Percentiles rank a stretch among this genome's conserved stretches.
Conservation (phyloP, 2,888 invertebrate genomes). For the Tetragonula carbonaria region DNA sequence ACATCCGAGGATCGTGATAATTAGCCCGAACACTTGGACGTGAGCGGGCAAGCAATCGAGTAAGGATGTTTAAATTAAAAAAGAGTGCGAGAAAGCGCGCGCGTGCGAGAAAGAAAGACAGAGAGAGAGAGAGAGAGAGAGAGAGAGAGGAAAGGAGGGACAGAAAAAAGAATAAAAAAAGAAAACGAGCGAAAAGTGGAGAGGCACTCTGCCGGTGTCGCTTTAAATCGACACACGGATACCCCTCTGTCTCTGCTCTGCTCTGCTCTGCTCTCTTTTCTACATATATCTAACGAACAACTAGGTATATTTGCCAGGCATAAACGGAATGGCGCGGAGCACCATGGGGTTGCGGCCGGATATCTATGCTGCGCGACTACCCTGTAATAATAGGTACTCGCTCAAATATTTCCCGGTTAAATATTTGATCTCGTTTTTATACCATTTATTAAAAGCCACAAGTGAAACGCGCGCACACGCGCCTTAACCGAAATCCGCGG, state of each 20-base stretch:
- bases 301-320: constrained; percentile 79
- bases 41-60: constrained; percentile 15
- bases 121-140: background rate
- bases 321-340: constrained; percentile 75
- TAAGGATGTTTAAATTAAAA: constrained; percentile 55
- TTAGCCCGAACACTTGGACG: constrained; percentile 46
- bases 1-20: constrained; percentile 44
- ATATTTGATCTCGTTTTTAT: constrained; percentile 82
- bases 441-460: constrained; percentile 81
- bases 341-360: constrained; percentile 73
- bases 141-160: background rate
- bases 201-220: constrained; percentile 65
- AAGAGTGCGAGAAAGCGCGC: background rate
- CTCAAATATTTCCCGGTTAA: constrained; percentile 81
- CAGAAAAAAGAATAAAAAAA: background rate
- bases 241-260: constrained; percentile 7
- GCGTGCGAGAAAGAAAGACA: background rate
- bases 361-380: constrained; percentile 73
- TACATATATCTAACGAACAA: constrained; percentile 74
- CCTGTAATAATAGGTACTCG: constrained; percentile 79
- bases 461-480: constrained; percentile 63
- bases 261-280: constrained; percentile 7
- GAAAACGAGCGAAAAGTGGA: constrained; percentile 48
- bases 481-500: constrained; percentile 33
- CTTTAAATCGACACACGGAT: constrained; percentile 75